A percentile compares a stretch with the other conserved stretches of the same genome.
These are phyloP conservation scores for Grallaria varia DNA, from an alignment of 2,113 vertebrate genomes.

Conservation along the genomic window DNA sequence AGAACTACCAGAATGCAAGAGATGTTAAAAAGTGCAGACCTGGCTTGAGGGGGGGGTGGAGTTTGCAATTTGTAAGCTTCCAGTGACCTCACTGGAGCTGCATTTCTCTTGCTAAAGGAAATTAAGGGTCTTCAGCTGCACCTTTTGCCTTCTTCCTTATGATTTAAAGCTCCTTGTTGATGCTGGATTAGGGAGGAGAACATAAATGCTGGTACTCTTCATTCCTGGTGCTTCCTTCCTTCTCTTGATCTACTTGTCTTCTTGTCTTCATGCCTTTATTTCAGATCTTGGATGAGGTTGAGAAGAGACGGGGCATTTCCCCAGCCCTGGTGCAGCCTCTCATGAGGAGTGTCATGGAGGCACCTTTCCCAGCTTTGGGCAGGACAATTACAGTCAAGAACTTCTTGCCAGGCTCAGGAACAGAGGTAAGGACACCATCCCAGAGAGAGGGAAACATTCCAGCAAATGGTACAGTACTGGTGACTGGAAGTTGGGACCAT, in stretches of 20 bases:
- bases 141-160: background rate
- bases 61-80: background rate
- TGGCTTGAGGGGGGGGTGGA: background rate
- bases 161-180: accelerated
- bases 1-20: background rate
- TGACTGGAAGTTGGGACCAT: background rate
- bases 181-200: background rate
- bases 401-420: slow-evolving; percentile 94
- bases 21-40: background rate
- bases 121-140: background rate
- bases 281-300: slow-evolving; percentile 96
- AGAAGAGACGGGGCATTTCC: slow-evolving; percentile 94
- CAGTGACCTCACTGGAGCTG: background rate
- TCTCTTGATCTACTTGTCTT: background rate
- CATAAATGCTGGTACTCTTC: background rate
- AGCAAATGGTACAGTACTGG: background rate
- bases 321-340: slow-evolving; percentile 96
- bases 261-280: background rate
- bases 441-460: background rate
- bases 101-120: background rate
- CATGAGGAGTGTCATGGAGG: slow-evolving; percentile 97
- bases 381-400: slow-evolving; percentile 92
- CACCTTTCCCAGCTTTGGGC: slow-evolving; percentile 93
- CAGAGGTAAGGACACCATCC: slow-evolving; percentile 80
- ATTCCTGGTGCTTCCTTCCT: background rate